Percentiles rank a stretch among this genome's conserved stretches.
phyloP scores from a whole-genome alignment of 2,888 invertebrate species.

The Girardia tigrina region DNA sequence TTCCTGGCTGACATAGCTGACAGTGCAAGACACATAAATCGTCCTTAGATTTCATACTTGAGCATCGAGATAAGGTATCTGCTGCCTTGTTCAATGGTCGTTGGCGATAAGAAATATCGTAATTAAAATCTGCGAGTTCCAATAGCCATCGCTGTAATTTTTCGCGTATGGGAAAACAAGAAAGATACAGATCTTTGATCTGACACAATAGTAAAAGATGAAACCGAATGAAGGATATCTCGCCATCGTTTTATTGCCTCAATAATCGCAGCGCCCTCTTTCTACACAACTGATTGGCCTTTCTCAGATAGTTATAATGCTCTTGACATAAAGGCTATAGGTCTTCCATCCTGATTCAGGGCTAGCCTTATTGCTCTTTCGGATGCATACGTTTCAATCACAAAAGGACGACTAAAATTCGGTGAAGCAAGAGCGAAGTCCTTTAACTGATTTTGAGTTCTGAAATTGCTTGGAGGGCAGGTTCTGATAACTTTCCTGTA shows the following conservation, averaged over 20 bases:
- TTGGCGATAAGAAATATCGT: neutral
- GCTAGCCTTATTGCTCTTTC: neutral
- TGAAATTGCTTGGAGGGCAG: too few relatives aligned
- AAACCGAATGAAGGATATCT: constrained; percentile 5
- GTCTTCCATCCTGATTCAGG: constrained; percentile 1
- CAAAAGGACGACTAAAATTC: too few relatives aligned
- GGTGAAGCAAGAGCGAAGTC: too few relatives aligned
- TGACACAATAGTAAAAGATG: neutral
- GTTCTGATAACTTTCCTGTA: too few relatives aligned
- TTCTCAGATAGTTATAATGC: neutral
- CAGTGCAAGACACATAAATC: neutral
- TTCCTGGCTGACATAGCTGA: neutral
- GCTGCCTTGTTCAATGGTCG: neutral
- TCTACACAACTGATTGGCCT: neutral
- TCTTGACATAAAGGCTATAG: constrained; percentile 23
- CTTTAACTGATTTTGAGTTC: too few relatives aligned
- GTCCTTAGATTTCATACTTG: neutral
- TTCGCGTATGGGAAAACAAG: neutral
- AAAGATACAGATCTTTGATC: neutral
- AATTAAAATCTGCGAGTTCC: neutral
- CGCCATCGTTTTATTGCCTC: neutral
- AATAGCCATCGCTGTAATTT: neutral
- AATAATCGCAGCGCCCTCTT: neutral
- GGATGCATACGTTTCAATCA: constrained; percentile 12
- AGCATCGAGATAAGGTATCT: neutral